Conservation (phyloP, 2,888 invertebrate species). For the Cactoblastis cactorum region DNA sequence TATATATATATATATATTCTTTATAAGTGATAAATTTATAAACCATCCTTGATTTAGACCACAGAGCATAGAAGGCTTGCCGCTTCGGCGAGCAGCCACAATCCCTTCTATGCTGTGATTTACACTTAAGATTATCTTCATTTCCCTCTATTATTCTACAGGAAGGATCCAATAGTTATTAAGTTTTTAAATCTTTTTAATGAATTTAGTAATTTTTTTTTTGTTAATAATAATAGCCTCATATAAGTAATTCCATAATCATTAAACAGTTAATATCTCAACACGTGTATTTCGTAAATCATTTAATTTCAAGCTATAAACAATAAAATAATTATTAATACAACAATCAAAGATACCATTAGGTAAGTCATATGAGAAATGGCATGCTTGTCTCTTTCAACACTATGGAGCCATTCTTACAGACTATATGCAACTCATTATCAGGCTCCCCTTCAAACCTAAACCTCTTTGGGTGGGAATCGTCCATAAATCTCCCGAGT, state of each 20-base stretch:
- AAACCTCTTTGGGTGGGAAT: slow-evolving; percentile 67
- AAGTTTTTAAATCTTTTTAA: too few relatives aligned
- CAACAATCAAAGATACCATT: slow-evolving; percentile 20
- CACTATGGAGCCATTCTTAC: slow-evolving; percentile 74
- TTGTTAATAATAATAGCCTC: slow-evolving; percentile 1
- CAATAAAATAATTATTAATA: slow-evolving; percentile 12
- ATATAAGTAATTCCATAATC: slow-evolving; percentile 12
- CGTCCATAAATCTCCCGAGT: slow-evolving; percentile 69
- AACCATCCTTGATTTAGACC: too few relatives aligned
- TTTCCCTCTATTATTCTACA: too few relatives aligned
- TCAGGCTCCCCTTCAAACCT: slow-evolving; percentile 63
- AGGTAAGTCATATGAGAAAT: slow-evolving; percentile 47
- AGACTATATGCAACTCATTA: slow-evolving; percentile 70
- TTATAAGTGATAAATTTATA: too few relatives aligned
- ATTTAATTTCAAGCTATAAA: slow-evolving; percentile 11
- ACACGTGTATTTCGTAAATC: slow-evolving; percentile 3
- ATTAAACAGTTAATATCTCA: neutral
- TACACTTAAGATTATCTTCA: too few relatives aligned
- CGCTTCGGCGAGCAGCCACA: too few relatives aligned
- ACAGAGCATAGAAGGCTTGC: too few relatives aligned
- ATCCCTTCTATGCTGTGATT: too few relatives aligned
- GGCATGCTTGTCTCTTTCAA: slow-evolving; percentile 63
- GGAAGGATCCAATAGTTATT: too few relatives aligned
- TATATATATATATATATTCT: too few relatives aligned
- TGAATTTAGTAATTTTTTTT: too few relatives aligned